Evolutionary conservation across 2,113 vertebrate genomes (phyloP).

Genomic region (Alexandromys fortis): DNA sequence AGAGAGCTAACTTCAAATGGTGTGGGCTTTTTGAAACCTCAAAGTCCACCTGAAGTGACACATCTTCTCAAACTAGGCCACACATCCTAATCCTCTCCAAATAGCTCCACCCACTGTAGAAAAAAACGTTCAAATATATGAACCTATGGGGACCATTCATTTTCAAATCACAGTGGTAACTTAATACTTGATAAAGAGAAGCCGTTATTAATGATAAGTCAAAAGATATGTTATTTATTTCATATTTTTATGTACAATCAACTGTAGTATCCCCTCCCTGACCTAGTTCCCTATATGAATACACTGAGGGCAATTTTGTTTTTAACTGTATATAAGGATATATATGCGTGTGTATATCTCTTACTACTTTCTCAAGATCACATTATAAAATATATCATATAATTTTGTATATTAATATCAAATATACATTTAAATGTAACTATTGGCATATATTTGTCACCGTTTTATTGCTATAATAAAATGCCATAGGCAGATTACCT

Average conservation of each 20-base stretch:
- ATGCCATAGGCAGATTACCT: neutral
- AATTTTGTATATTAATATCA: constrained; percentile 5
- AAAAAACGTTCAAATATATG: neutral
- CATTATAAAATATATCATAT: neutral
- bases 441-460: neutral
- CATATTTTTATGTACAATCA: constrained; percentile 34
- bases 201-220: neutral
- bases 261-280: neutral
- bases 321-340: neutral
- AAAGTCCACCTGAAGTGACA: neutral
- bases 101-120: neutral
- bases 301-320: constrained; percentile 17
- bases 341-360: neutral
- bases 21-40: neutral
- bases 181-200: constrained; percentile 17
- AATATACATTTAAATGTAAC: neutral
- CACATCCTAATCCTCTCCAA: neutral
- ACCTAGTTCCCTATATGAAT: neutral
- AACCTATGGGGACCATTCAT: neutral
- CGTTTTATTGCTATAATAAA: neutral
- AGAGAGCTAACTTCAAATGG: neutral
- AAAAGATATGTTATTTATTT: neutral
- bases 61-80: neutral
- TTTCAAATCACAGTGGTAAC: neutral
- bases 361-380: neutral